Percentiles rank a stretch among this genome's conserved stretches.
Evolutionary conservation across 2,797 vertebrate species (phyloP).

Genomic region (Sebastes taczanowskii): DNA sequence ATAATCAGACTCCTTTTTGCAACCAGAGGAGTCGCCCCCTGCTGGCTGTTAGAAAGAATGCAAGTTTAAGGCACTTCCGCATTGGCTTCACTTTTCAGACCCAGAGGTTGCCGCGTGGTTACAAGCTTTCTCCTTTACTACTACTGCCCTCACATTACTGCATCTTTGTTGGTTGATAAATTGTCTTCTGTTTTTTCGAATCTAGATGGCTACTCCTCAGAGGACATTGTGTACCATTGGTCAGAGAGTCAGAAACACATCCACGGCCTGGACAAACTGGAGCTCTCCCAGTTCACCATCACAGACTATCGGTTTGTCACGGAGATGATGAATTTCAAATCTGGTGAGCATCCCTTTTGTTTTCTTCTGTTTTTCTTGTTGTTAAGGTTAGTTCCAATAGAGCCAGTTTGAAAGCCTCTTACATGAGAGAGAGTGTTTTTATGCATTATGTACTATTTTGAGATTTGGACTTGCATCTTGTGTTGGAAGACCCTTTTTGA

Average conservation of each 20-base stretch:
- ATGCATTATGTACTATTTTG: slow-evolving; percentile 11
- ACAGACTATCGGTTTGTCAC: slow-evolving; percentile 93
- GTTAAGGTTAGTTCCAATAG: not conserved
- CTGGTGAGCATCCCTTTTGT: slow-evolving; percentile 79
- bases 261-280: slow-evolving; percentile 95
- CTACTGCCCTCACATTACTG: not conserved
- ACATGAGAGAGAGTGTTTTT: slow-evolving; percentile 14
- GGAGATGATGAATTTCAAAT: slow-evolving; percentile 96
- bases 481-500: slow-evolving; percentile 51
- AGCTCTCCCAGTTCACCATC: slow-evolving; percentile 98
- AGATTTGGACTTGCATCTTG: slow-evolving; percentile 8
- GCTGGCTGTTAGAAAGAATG: not conserved
- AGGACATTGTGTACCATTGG: slow-evolving; percentile 97
- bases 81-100: not conserved
- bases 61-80: not conserved
- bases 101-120: not conserved
- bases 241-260: slow-evolving; percentile 95
- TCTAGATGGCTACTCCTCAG: slow-evolving; percentile 96
- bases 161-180: not conserved
- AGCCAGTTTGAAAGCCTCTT: not conserved
- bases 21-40: not conserved
- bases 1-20: no score
- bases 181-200: not conserved
- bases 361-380: not conserved
- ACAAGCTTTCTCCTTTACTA: not conserved